phyloP scores from a whole-genome alignment of 2,797 vertebrate species.

The Ispidina picta region DNA sequence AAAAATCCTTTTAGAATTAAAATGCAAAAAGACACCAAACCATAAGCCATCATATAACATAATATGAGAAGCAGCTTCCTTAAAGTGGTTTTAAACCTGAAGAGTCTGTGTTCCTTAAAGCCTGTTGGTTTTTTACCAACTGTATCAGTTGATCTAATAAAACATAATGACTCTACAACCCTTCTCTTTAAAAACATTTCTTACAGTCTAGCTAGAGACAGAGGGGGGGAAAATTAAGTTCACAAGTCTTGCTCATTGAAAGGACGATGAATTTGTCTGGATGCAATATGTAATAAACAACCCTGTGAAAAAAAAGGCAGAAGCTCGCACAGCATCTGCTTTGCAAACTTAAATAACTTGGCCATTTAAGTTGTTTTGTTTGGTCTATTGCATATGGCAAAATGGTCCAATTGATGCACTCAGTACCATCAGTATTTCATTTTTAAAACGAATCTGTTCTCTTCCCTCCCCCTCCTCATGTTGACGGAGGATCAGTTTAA shows the following conservation, averaged over 20 bases:
- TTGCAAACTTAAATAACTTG: constrained; percentile 66
- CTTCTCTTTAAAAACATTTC: constrained; percentile 32
- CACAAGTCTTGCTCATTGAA: background rate
- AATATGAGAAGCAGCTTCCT: background rate
- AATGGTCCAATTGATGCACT: constrained; percentile 57
- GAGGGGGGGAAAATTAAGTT: constrained; percentile 18
- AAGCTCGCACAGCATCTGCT: constrained; percentile 62
- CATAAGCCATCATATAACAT: background rate
- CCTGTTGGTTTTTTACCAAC: background rate
- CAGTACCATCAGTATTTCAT: constrained; percentile 56
- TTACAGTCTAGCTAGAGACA: constrained; percentile 21
- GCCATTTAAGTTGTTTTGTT: constrained; percentile 64
- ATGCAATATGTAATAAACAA: constrained; percentile 69
- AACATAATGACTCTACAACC: constrained; percentile 27
- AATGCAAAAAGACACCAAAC: background rate
- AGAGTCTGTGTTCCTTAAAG: background rate
- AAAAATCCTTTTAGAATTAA: background rate
- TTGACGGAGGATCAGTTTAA: constrained; percentile 53
- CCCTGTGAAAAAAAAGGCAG: constrained; percentile 47
- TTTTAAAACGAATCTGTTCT: constrained; percentile 28
- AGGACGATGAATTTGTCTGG: constrained; percentile 56
- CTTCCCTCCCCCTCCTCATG: background rate
- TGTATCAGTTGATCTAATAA: constrained; percentile 25
- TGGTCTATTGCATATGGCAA: constrained; percentile 60
- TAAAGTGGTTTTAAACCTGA: background rate